Percentiles rank a stretch among this genome's conserved stretches.
phyloP scores from a whole-genome alignment of 2,113 vertebrate species.

The Edolisoma coerulescens region DNA sequence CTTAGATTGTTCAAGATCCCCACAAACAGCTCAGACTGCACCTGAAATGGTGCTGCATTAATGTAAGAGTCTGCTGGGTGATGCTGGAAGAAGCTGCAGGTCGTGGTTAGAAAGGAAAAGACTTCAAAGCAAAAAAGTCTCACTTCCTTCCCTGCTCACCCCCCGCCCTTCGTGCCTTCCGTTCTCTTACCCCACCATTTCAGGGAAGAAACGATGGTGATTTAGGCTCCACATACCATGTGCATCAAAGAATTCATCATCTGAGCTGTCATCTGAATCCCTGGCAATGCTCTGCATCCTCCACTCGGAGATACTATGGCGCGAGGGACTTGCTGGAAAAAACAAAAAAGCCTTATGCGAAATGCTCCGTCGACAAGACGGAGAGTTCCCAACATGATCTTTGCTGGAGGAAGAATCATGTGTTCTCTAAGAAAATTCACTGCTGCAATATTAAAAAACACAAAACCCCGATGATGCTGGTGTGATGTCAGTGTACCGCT shows the following conservation, averaged over 20 bases:
- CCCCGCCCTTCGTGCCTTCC: background rate
- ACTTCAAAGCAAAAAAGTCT: constrained; percentile 2
- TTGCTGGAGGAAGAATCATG: constrained; percentile 20
- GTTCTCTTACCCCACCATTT: background rate
- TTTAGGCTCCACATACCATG: constrained; percentile 77
- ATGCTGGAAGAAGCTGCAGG: background rate
- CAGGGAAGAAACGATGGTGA: background rate
- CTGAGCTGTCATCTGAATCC: constrained; percentile 92
- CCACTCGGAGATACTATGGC: constrained; percentile 93
- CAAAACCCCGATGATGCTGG: constrained; percentile 28
- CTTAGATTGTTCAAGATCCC: background rate
- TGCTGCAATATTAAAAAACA: constrained; percentile 32
- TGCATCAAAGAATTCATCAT: constrained; percentile 97
- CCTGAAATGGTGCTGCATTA: background rate
- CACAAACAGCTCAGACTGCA: background rate
- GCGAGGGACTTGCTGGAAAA: constrained; percentile 86
- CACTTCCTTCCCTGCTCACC: background rate
- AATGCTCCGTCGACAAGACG: background rate
- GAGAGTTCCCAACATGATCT: constrained; percentile 45
- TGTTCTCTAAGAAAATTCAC: constrained; percentile 28
- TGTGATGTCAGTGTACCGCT: constrained; percentile 48
- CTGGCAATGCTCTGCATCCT: constrained; percentile 97
- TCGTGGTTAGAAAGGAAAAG: background rate
- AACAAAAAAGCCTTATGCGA: constrained; percentile 23
- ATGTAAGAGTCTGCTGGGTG: background rate